Base-by-base conservation (phyloP, 2,888 invertebrate genomes). In the Oscheius sp. region DNA sequence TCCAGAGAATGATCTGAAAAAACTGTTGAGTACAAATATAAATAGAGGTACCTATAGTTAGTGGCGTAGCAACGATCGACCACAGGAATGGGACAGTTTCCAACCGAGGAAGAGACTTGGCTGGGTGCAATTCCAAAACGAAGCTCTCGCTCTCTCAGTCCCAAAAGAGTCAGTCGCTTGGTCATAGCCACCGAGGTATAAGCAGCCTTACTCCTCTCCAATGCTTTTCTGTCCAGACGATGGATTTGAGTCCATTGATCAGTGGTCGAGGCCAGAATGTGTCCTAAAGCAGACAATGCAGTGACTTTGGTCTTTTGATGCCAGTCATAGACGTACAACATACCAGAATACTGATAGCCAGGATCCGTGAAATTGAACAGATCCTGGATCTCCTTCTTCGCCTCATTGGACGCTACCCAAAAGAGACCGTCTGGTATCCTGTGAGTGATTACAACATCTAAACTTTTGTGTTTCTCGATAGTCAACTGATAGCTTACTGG, bases 351-450 rank as follows among this genome's bases (percentile, higher is more conserved):
- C 70, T 78, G 79, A 65, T 75, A 79, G 0, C 79, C 80, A n/a
- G 80, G 80, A 70, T 83, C 85, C 13, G 82, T 80, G 63, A 83
- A 82, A 72, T 87, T 85, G 76, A 85, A 85, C 35, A 86, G 77
- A 32, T 75, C 76, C 42, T 77, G 68, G 0, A 83, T 81, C 68
- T 88, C 88, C 51, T 79, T 74, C 70, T 83, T 81, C n/a, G 86
- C 86, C 73, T 88, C 88, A 35, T 77, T 79, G 11, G 86, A 83
- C 0, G 86, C 86, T 3, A 80, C 83, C 50, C 80, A 79, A 60
- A 88, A 73, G 32, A 86, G 74, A 1, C 84, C 83, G 53, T 87
- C 87, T 2, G 86, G 85, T 21, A 87, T 75, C 59, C 81, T 77
- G 51, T 78, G 82, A 0, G 78, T 76, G 0, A 79, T 79, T 7